phyloP scores from a whole-genome alignment of 1,140 invertebrate genomes.

The Marisa cornuarietis region DNA sequence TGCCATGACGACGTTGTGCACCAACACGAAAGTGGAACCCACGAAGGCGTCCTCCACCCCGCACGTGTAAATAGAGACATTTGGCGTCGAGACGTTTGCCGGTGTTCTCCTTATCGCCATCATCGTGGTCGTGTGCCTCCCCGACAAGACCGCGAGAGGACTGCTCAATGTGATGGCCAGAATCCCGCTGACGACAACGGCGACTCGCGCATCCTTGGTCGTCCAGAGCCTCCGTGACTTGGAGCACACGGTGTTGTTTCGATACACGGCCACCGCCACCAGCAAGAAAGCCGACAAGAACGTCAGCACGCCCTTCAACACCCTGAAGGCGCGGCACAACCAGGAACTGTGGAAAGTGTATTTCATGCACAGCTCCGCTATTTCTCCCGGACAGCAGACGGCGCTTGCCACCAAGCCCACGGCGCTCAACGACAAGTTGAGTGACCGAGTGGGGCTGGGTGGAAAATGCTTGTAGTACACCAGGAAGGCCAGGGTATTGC shows the following conservation, averaged over 20 bases:
- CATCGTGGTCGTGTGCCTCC: neutral
- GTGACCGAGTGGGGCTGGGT: constrained; percentile 27
- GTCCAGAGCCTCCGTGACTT: constrained; percentile 5
- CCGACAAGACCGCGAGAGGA: constrained; percentile 18
- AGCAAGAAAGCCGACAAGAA: constrained; percentile 27
- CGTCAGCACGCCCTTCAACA: constrained; percentile 26
- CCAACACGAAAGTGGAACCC: constrained; percentile 10
- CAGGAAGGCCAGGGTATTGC: constrained; percentile 36
- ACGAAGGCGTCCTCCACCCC: constrained; percentile 13
- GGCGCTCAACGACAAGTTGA: constrained; percentile 37
- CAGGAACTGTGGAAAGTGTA: constrained; percentile 1
- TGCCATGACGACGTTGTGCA: constrained; percentile 13
- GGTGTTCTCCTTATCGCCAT: no score
- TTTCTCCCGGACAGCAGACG: constrained; percentile 36
- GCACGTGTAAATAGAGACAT: constrained; percentile 18
- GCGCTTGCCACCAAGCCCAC: constrained; percentile 36
- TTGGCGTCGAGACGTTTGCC: neutral
- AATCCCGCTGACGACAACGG: neutral
- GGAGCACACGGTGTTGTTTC: constrained; percentile 33
- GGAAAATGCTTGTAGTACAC: constrained; percentile 36
- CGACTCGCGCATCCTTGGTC: no score
- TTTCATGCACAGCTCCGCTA: constrained; percentile 21
- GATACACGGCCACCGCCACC: constrained; percentile 33
- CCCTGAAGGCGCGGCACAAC: constrained; percentile 27
- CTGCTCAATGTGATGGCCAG: neutral